A percentile compares a stretch with the other conserved stretches of the same genome.
These are phyloP conservation scores for Leptinotarsa tumamoca DNA, from an alignment of 2,888 invertebrate species.

Conservation along the genomic window DNA sequence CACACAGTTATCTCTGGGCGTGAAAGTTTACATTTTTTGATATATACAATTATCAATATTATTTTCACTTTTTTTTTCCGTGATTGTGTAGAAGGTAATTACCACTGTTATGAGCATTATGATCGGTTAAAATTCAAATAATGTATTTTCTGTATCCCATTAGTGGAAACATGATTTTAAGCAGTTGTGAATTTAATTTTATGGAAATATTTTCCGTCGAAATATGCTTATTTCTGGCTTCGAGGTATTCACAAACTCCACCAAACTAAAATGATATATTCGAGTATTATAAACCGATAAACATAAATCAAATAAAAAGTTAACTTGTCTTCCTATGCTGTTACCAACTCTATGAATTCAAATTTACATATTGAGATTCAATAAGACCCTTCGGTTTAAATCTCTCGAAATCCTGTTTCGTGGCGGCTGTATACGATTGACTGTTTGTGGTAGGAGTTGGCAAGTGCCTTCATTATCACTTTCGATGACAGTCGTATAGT, in stretches of 20 bases:
- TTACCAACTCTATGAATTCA: constrained; percentile 41
- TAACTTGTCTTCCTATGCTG: constrained; percentile 37
- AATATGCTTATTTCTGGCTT: constrained; percentile 4
- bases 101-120: too few species aligned
- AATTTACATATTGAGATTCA: constrained; percentile 46
- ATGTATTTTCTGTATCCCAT: too few species aligned
- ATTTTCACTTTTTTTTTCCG: too few species aligned
- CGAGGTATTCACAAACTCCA: constrained; percentile 5
- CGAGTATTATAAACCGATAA: constrained; percentile 43
- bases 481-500: background rate
- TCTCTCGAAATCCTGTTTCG: constrained; percentile 1
- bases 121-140: too few species aligned
- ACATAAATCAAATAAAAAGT: constrained; percentile 48
- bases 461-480: background rate
- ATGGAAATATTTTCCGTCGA: constrained; percentile 3
- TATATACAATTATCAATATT: too few species aligned
- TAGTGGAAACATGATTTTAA: background rate
- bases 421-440: background rate
- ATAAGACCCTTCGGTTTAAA: constrained; percentile 37
- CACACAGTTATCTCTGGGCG: too few species aligned
- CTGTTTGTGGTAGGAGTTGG: background rate
- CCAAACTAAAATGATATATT: constrained; percentile 40
- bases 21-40: too few species aligned
- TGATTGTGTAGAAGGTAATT: too few species aligned
- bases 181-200: background rate